Percentiles rank a stretch among this genome's conserved stretches.
Evolutionary conservation across 2,888 invertebrate species (phyloP).

Genomic region (Cynaeus angustus): DNA sequence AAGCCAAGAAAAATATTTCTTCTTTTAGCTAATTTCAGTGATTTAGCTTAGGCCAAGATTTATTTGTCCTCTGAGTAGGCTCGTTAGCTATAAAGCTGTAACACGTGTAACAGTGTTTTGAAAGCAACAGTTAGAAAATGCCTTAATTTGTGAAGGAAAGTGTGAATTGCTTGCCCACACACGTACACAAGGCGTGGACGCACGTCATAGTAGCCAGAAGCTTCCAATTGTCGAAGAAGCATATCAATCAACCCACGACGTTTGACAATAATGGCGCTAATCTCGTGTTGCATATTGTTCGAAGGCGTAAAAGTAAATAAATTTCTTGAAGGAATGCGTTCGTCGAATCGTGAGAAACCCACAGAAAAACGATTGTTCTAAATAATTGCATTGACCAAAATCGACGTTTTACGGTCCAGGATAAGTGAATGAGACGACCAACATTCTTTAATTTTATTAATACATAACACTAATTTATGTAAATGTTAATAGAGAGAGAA

Average conservation of each 20-base stretch:
- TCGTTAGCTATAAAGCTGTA: too few species aligned
- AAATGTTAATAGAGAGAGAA: conserved; percentile 50
- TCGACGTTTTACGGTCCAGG: conserved; percentile 23
- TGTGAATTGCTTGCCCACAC: conserved; percentile 13
- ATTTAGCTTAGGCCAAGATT: too few species aligned
- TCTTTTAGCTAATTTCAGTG: too few species aligned
- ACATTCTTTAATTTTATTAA: conserved; percentile 51
- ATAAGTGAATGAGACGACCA: conserved; percentile 46
- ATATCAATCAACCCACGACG: conserved; percentile 18
- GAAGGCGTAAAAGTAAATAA: conserved; percentile 13
- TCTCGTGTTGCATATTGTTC: conserved; percentile 17
- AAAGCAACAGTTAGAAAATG: background rate
- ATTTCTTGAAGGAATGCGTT: conserved; percentile 15
- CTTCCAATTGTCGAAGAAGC: conserved; percentile 27
- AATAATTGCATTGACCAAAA: conserved; percentile 5
- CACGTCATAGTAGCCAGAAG: conserved; percentile 8
- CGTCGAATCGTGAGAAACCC: conserved; percentile 8
- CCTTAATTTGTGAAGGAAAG: conserved; percentile 1
- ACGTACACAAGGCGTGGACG: conserved; percentile 1
- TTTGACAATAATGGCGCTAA: conserved; percentile 17
- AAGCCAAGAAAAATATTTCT: too few species aligned
- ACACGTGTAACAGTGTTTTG: too few species aligned
- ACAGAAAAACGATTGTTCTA: background rate
- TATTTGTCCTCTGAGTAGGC: too few species aligned
- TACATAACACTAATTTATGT: conserved; percentile 52